A percentile compares a stretch with the other conserved stretches of the same genome.
These are phyloP conservation scores for Solea solea DNA, from an alignment of 2,113 vertebrate genomes.

Conservation along the genomic window DNA sequence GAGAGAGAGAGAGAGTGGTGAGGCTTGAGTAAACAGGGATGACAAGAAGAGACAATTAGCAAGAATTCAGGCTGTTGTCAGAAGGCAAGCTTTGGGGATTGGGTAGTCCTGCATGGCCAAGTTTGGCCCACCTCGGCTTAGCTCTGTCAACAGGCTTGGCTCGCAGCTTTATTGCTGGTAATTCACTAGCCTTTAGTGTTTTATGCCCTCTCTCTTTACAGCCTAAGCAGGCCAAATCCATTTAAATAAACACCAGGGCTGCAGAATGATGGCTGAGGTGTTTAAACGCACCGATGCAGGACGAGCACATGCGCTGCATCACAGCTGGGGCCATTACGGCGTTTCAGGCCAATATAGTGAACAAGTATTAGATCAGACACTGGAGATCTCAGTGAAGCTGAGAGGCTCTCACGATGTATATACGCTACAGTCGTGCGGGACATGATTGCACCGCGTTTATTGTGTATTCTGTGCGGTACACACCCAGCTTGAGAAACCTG, in stretches of 20 bases:
- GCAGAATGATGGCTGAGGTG: constrained; percentile 68
- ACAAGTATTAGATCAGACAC: constrained; percentile 41
- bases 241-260: constrained; percentile 74
- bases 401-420: constrained; percentile 34
- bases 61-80: constrained; percentile 62
- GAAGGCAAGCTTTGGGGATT: constrained; percentile 66
- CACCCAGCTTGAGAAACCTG: background rate
- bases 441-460: background rate
- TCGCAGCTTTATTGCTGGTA: constrained; percentile 72
- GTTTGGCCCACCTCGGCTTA: constrained; percentile 60
- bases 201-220: constrained; percentile 69
- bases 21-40: constrained; percentile 79
- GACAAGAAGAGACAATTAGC: constrained; percentile 78
- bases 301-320: constrained; percentile 43
- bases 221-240: constrained; percentile 67
- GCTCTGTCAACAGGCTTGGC: constrained; percentile 51
- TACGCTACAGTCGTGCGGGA: background rate
- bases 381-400: constrained; percentile 13
- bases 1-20: constrained; percentile 54
- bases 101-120: constrained; percentile 59
- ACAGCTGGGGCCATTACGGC: constrained; percentile 52
- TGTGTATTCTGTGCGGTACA: background rate
- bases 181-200: constrained; percentile 69
- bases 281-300: constrained; percentile 67
- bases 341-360: constrained; percentile 46